Percentiles rank a stretch among this genome's conserved stretches.
phyloP scores from a whole-genome alignment of 2,797 vertebrate species.

The Pseudomugil tenellus region DNA sequence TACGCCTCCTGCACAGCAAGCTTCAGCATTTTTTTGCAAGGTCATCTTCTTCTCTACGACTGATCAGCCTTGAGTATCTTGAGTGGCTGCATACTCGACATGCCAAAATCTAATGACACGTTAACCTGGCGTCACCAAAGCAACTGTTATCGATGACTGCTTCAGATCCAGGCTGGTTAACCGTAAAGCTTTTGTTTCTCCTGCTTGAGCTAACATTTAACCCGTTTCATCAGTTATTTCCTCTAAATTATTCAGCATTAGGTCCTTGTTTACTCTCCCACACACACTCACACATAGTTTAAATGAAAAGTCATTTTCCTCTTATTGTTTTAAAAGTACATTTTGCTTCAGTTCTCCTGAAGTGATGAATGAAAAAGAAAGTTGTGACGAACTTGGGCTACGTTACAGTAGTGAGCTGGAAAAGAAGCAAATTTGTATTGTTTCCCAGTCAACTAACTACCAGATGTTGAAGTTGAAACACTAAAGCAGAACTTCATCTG shows the following conservation, averaged over 20 bases:
- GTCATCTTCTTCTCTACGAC: background rate
- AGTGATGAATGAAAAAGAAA: conserved; percentile 5
- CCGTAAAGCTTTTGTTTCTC: conserved; percentile 52
- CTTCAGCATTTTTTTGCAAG: too few relatives aligned
- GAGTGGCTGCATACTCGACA: background rate
- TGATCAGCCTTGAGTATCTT: conserved; percentile 1
- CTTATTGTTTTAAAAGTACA: conserved; percentile 11
- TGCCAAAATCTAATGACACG: conserved; percentile 10
- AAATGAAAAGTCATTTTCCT: conserved; percentile 28
- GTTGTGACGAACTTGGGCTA: background rate
- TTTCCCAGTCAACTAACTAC: conserved; percentile 17
- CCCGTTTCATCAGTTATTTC: conserved; percentile 38
- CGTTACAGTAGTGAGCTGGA: background rate
- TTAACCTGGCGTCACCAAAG: background rate
- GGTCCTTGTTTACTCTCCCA: background rate
- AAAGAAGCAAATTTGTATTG: background rate
- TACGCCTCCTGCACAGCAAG: too few relatives aligned
- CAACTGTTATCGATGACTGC: background rate
- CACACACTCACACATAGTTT: conserved; percentile 3
- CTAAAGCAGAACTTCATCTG: background rate
- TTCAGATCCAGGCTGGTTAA: conserved; percentile 19
- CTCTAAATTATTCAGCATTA: conserved; percentile 26
- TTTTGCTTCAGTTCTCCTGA: background rate
- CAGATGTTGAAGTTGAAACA: background rate
- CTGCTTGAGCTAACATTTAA: conserved; percentile 49